These are phyloP conservation scores for Berghia stephanieae DNA, from an alignment of 1,140 invertebrate species.

Conservation along the genomic window DNA sequence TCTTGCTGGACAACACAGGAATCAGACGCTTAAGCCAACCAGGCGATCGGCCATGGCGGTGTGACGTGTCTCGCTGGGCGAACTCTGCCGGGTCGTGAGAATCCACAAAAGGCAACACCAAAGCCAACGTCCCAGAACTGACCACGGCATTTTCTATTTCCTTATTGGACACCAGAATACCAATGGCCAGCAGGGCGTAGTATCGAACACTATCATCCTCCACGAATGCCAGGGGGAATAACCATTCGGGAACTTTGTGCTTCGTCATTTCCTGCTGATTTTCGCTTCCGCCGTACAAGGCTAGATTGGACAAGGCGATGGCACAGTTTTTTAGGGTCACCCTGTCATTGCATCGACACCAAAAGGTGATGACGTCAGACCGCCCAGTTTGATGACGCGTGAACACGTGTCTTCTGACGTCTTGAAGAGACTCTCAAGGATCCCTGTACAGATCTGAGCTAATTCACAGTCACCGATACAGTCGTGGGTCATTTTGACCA, in stretches of 20 bases:
- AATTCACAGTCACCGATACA: conserved; percentile 75
- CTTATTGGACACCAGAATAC: conserved; percentile 95
- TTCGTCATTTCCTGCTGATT: conserved; percentile 98
- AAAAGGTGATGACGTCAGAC: conserved; percentile 85
- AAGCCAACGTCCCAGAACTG: conserved; percentile 91
- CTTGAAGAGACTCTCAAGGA: conserved; percentile 97
- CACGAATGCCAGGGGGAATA: conserved; percentile 97
- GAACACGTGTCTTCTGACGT: conserved; percentile 89
- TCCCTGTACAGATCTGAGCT: conserved; percentile 91
- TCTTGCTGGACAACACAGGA: conserved; percentile 92
- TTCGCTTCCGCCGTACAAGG: conserved; percentile 94
- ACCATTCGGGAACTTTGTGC: conserved; percentile 89
- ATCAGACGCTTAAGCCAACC: conserved; percentile 94
- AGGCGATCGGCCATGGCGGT: conserved; percentile 94
- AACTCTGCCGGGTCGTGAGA: conserved; percentile 95
- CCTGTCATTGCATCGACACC: conserved; percentile 90
- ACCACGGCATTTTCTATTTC: conserved; percentile 97
- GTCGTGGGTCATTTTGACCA: conserved; percentile 80
- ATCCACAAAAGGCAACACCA: conserved; percentile 96
- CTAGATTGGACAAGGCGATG: conserved; percentile 93
- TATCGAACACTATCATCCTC: conserved; percentile 92
- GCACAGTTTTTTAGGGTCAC: conserved; percentile 91
- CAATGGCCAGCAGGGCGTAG: conserved; percentile 97
- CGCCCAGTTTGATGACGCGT: conserved; percentile 68
- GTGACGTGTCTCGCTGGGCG: conserved; percentile 85